phyloP scores from a whole-genome alignment of 1,140 invertebrate species.

The Heliconius himera region DNA sequence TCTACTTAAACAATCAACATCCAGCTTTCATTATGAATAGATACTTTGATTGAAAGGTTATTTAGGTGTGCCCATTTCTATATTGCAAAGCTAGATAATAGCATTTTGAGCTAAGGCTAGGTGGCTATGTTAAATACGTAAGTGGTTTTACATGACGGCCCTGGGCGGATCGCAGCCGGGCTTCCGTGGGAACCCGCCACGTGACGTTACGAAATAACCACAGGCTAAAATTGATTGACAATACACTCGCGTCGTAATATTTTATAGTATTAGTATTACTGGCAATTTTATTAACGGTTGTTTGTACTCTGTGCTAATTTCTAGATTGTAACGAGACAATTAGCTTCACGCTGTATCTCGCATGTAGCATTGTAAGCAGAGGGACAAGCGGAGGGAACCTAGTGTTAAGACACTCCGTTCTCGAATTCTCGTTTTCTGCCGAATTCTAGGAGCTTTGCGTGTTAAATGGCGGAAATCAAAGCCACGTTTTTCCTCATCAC shows the following conservation, averaged over 20 bases:
- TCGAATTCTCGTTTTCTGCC: too few species aligned
- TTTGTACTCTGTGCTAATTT: neutral
- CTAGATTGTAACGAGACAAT: neutral
- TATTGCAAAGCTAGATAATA: conserved; percentile 72
- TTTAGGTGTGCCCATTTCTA: conserved; percentile 77
- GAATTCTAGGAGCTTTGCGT: too few species aligned
- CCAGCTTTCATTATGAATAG: neutral
- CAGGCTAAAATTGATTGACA: conserved; percentile 78
- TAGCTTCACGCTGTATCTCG: neutral
- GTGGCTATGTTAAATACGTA: conserved; percentile 78
- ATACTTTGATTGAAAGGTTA: conserved; percentile 45
- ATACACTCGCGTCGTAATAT: conserved; percentile 50
- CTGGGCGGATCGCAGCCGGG: conserved; percentile 67
- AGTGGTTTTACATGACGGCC: conserved; percentile 77
- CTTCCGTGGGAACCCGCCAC: conserved; percentile 78
- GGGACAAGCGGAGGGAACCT: too few species aligned
- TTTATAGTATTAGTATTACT: conserved; percentile 34
- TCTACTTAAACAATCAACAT: neutral
- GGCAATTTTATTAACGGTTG: conserved; percentile 7
- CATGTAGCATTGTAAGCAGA: too few species aligned
- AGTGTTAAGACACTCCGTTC: too few species aligned
- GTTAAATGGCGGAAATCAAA: too few species aligned
- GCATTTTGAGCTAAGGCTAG: conserved; percentile 72
- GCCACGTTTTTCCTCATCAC: too few species aligned
- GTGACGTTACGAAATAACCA: conserved; percentile 76